Conservation (phyloP, 2,888 invertebrate genomes). For the Drosophila prostipennis region DNA sequence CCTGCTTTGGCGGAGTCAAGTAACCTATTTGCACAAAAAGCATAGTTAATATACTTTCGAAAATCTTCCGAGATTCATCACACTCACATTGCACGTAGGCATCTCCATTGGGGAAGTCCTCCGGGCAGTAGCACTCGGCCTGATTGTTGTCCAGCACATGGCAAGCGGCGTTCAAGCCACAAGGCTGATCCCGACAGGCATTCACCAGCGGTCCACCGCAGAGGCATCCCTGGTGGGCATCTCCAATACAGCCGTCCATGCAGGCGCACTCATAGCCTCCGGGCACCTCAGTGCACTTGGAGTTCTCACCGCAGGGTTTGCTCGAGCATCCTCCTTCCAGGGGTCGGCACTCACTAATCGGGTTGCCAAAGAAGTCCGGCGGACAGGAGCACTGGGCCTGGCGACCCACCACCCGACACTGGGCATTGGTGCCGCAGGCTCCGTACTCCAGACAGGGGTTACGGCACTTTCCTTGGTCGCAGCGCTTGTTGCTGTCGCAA, state of each 20-base stretch:
- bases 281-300: conserved; percentile 91
- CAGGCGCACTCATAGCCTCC: conserved; percentile 94
- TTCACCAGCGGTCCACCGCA: conserved; percentile 89
- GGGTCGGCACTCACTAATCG: conserved; percentile 88
- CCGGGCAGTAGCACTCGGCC: conserved; percentile 93
- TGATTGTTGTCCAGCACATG: conserved; percentile 88
- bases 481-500: conserved; percentile 91
- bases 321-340: conserved; percentile 89
- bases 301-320: conserved; percentile 93
- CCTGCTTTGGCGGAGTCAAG: conserved; percentile 85
- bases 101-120: conserved; percentile 92
- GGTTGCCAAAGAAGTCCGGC: conserved; percentile 90
- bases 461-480: conserved; percentile 90
- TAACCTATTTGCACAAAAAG: conserved; percentile 63
- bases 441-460: conserved; percentile 92
- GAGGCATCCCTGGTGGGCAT: conserved; percentile 91
- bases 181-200: conserved; percentile 91
- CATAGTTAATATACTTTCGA: no score
- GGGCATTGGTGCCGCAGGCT: conserved; percentile 93
- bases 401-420: conserved; percentile 91
- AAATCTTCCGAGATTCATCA: background rate
- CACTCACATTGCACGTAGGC: conserved; percentile 93
- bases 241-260: conserved; percentile 91
- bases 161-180: conserved; percentile 93
- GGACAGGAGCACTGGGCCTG: conserved; percentile 91